Conservation (phyloP, 2,797 vertebrate species). For the Eutrigla gurnardus region DNA sequence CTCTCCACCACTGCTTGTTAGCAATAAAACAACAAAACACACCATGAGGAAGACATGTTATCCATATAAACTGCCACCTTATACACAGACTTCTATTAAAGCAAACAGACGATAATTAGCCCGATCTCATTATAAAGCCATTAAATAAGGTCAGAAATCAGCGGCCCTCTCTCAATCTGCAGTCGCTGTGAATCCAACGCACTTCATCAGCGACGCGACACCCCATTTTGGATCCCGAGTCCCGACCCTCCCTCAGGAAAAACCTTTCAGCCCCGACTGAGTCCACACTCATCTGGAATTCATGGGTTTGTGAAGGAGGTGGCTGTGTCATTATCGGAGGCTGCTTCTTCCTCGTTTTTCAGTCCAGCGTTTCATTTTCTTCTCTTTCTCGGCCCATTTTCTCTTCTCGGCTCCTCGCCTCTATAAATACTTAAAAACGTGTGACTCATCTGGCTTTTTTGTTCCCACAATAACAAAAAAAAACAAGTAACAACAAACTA, state of each 20-base stretch:
- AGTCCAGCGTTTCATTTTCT: constrained; percentile 3
- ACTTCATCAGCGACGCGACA: not conserved
- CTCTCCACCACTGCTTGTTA: constrained; percentile 13
- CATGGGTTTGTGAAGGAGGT: constrained; percentile 22
- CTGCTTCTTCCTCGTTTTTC: not conserved
- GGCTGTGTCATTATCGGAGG: constrained; percentile 23
- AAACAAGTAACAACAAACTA: constrained; percentile 4
- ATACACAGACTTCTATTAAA: constrained; percentile 18
- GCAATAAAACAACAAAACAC: not conserved
- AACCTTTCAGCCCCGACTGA: constrained; percentile 19
- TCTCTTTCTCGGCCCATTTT: not conserved
- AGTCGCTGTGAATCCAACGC: not conserved
- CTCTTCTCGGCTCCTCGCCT: not conserved
- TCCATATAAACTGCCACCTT: constrained; percentile 41
- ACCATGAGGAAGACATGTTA: constrained; percentile 15
- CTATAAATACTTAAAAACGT: constrained; percentile 16
- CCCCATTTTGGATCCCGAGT: constrained; percentile 26
- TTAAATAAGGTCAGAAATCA: constrained; percentile 12
- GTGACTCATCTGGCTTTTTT: constrained; percentile 5
- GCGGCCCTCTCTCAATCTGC: not conserved
- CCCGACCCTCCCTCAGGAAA: constrained; percentile 17
- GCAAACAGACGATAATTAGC: constrained; percentile 40
- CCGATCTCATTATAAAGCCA: constrained; percentile 36
- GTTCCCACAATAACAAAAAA: not conserved
- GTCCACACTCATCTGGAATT: constrained; percentile 26